phyloP scores from a whole-genome alignment of 2,888 invertebrate species.

The Urechis unicinctus region DNA sequence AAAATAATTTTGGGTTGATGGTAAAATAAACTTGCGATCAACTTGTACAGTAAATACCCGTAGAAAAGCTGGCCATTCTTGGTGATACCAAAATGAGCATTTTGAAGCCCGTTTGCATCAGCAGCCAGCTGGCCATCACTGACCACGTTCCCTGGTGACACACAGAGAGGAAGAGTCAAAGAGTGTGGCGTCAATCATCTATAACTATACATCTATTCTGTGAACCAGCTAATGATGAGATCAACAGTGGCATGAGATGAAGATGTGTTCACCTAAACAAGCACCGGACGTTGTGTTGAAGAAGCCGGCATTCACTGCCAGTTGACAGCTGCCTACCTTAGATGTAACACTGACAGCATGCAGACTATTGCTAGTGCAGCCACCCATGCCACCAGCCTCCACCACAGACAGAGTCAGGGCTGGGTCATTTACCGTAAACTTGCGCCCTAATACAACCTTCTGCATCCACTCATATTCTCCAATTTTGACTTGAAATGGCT shows the following conservation, averaged over 20 bases:
- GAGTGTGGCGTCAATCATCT: not conserved
- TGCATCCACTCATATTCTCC: not conserved
- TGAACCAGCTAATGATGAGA: not conserved
- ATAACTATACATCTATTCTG: not conserved
- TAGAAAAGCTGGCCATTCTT: conserved; percentile 43
- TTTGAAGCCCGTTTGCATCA: conserved; percentile 45
- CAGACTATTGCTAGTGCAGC: conserved; percentile 29
- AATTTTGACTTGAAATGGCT: too few relatives aligned
- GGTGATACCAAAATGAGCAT: conserved; percentile 49
- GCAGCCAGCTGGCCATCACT: conserved; percentile 39
- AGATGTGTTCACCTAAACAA: conserved; percentile 42
- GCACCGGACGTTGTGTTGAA: conserved; percentile 41
- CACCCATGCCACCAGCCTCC: conserved; percentile 38
- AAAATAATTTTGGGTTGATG: not conserved
- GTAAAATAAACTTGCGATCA: too few relatives aligned
- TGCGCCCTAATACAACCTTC: conserved; percentile 5
- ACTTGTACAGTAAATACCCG: conserved; percentile 33
- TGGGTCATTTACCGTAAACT: conserved; percentile 34
- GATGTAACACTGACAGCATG: conserved; percentile 37
- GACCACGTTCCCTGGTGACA: conserved; percentile 42
- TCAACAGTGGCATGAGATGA: not conserved
- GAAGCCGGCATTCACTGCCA: conserved; percentile 49
- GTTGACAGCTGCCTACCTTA: conserved; percentile 30
- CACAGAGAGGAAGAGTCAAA: too few relatives aligned
- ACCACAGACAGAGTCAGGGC: conserved; percentile 40